phyloP scores from a whole-genome alignment of 2,113 vertebrate genomes.

The Callionymus lyra region DNA sequence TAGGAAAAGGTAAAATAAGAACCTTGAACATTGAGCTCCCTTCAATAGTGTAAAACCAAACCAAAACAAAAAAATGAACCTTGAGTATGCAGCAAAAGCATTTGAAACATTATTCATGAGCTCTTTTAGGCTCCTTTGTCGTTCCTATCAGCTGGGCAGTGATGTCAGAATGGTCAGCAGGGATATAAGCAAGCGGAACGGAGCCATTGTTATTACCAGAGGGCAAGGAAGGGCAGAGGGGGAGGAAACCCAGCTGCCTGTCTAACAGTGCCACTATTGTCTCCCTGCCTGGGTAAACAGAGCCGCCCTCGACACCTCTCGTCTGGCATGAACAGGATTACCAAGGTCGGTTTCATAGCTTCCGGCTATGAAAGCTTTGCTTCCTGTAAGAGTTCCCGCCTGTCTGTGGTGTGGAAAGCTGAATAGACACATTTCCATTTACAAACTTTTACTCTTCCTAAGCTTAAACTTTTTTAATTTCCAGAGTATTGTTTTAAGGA shows the following conservation, averaged over 20 bases:
- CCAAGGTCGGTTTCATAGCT: conserved; percentile 10
- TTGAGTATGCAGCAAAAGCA: too few species aligned
- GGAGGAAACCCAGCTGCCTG: conserved; percentile 44
- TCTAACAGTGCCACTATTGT: conserved; percentile 49
- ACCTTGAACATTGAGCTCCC: too few species aligned
- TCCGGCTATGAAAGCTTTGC: conserved; percentile 15
- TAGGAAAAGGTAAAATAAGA: too few species aligned
- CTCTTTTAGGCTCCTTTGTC: conserved; percentile 27
- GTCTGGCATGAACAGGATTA: conserved; percentile 21
- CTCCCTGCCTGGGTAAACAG: conserved; percentile 31
- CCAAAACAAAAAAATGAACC: too few species aligned
- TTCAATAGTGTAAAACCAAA: too few species aligned
- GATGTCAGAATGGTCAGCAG: conserved; percentile 46
- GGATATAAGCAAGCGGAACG: conserved; percentile 36
- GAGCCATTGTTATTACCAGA: conserved; percentile 29
- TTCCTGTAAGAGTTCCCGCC: too few species aligned
- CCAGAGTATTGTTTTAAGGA: conserved; percentile 4
- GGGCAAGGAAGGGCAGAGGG: conserved; percentile 4
- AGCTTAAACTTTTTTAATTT: too few species aligned
- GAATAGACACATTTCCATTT: conserved; percentile 1
- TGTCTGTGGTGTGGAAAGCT: not conserved
- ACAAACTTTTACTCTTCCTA: not conserved
- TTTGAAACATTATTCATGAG: not conserved
- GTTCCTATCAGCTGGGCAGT: conserved; percentile 56
- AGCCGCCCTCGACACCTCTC: conserved; percentile 16